Evolutionary conservation across 2,113 vertebrate species (phyloP).

Genomic region (Alethe diademata): DNA sequence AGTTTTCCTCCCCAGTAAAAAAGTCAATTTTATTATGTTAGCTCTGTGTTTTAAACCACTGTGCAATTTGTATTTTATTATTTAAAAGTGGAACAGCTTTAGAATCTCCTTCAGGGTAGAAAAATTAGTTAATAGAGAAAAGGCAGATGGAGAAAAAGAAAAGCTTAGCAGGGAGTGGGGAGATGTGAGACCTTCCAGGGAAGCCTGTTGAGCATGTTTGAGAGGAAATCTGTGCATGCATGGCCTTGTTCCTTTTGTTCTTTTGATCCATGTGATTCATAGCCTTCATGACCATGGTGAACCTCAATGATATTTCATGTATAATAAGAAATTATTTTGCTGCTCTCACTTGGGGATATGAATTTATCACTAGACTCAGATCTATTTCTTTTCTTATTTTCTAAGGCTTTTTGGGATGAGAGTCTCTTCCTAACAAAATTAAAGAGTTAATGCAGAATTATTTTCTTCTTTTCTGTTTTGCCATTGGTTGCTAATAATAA

Average conservation of each 20-base stretch:
- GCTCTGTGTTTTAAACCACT: neutral
- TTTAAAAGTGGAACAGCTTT: slow-evolving; percentile 9
- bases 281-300: neutral
- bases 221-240: neutral
- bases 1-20: neutral
- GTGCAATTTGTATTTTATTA: neutral
- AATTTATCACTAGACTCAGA: slow-evolving; percentile 13
- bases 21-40: neutral
- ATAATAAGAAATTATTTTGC: slow-evolving; percentile 43
- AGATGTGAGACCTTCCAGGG: slow-evolving; percentile 32
- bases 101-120: neutral
- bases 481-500: neutral
- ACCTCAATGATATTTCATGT: neutral
- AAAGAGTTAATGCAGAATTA: neutral
- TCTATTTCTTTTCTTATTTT: slow-evolving; percentile 16
- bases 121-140: slow-evolving; percentile 15
- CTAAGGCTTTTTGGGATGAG: neutral
- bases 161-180: slow-evolving; percentile 24
- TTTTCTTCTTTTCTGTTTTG: neutral
- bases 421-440: neutral
- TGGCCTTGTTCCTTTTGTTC: slow-evolving; percentile 42
- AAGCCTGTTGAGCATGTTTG: neutral
- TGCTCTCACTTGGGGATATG: neutral
- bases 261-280: neutral
- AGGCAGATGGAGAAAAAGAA: slow-evolving; percentile 43